Conservation (phyloP, 2,888 invertebrate genomes). For the Thecophora atra region DNA sequence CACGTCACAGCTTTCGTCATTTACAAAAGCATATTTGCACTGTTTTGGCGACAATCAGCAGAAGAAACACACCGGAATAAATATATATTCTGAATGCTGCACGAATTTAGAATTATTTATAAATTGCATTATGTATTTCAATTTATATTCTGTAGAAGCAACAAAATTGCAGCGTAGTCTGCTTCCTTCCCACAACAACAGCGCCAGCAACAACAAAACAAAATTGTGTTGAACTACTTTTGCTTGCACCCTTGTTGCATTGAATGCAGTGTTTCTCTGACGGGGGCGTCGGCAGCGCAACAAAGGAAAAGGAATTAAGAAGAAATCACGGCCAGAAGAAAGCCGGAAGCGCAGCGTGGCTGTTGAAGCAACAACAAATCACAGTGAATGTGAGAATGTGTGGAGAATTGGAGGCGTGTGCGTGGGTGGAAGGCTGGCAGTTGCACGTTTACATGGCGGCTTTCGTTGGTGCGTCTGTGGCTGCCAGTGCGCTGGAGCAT, state of each 20-base stretch:
- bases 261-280: neutral
- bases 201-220: neutral
- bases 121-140: neutral
- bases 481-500: constrained; percentile 5
- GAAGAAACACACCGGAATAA: neutral
- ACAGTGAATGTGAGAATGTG: neutral
- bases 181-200: neutral
- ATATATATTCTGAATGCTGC: neutral
- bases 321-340: neutral
- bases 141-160: neutral
- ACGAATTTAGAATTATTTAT: neutral
- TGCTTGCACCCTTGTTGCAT: constrained; percentile 12
- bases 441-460: neutral
- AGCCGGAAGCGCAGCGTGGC: constrained; percentile 10
- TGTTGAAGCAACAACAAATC: neutral
- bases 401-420: neutral
- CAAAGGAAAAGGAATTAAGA: neutral
- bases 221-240: constrained; percentile 17
- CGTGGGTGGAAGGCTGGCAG: neutral
- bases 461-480: neutral
- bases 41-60: neutral
- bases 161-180: neutral
- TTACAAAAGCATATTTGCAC: neutral
- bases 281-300: neutral
- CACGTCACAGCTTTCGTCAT: neutral